Base-by-base conservation (phyloP, 2,888 invertebrate species). In the Cyclophora punctaria region DNA sequence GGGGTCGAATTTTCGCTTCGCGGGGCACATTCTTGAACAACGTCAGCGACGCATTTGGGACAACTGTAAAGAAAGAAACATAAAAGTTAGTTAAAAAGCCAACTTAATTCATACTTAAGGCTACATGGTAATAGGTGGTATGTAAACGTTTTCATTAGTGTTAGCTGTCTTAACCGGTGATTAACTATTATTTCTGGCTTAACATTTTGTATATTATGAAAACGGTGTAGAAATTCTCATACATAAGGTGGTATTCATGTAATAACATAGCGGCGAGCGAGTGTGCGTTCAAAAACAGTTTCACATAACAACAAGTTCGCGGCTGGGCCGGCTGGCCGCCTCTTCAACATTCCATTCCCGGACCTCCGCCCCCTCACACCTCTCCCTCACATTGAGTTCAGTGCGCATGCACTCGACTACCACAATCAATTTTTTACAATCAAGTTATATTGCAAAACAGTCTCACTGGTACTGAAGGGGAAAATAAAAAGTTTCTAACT, bases 261-360 rank as follows among this genome's bases (percentile, higher is more conserved):
- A 49, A 47, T 48, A 62, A 64, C 65, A 66, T 62, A 66, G 63
- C 62, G 59, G 61, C 64, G 64, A 62, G 63, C 64, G 60, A 71
- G 75, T 72, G 69, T 67, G 73, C 64, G 71, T 67, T 76, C 72
- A 71, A 69, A 77, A 80, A 80, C 80, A 77, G 82, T 82, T 82
- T 79, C 80, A 80, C 80, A 83, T 83, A 82, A 82, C 78, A 80
- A 83, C 83, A 81, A 83, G 84, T 79, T 78, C 75, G 78, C 80
- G 75, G 79, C 72, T 71, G 71, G 62, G 65, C 69, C 71, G 64
- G 74, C 73, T 70, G 78, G 74, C 83, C 81, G 81, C 84, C 83
- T 86, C 86, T 83, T 83, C 85, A 75, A 80, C 85, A 86, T 85
- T 86, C 85, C 86, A 71, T 75, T 75, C 80, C 78, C 75, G 71